Conservation (phyloP, 2,888 invertebrate genomes). For the Mongoloraphidia duomilia region DNA sequence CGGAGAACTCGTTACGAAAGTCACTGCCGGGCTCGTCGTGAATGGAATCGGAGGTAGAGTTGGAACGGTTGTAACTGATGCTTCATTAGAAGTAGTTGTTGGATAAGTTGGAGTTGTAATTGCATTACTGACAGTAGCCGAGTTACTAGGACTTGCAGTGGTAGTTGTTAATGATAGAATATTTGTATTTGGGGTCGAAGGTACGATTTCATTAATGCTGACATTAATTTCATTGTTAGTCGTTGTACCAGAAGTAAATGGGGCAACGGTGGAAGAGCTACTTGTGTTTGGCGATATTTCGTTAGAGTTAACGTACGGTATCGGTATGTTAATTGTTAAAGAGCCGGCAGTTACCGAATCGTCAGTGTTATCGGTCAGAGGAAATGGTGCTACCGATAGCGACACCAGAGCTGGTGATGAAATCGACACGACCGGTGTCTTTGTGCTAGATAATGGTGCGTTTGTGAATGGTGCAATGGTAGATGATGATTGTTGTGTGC, state of each 20-base stretch:
- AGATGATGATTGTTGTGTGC: not conserved
- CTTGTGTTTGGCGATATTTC: too few relatives aligned
- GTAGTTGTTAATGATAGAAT: conserved; percentile 1
- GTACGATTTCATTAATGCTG: not conserved
- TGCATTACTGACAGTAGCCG: conserved; percentile 1
- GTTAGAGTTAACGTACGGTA: too few relatives aligned
- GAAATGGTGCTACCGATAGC: not conserved
- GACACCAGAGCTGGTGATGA: not conserved
- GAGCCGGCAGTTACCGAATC: not conserved
- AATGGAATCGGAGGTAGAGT: conserved; percentile 6
- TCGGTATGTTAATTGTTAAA: not conserved
- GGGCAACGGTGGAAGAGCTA: not conserved
- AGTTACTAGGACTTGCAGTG: not conserved
- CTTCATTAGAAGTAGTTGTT: conserved; percentile 7
- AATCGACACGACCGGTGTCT: not conserved
- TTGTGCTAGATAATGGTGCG: not conserved
- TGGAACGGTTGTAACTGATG: conserved; percentile 9
- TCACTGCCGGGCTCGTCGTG: not conserved
- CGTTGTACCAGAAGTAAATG: not conserved
- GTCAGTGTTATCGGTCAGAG: conserved; percentile 1
- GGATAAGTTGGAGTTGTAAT: conserved; percentile 8
- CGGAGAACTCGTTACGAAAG: not conserved
- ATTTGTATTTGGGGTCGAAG: not conserved
- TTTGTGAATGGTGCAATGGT: not conserved
- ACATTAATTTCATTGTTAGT: not conserved